Base-by-base conservation (phyloP, 1,140 invertebrate species). In the Amyelois transitella region DNA sequence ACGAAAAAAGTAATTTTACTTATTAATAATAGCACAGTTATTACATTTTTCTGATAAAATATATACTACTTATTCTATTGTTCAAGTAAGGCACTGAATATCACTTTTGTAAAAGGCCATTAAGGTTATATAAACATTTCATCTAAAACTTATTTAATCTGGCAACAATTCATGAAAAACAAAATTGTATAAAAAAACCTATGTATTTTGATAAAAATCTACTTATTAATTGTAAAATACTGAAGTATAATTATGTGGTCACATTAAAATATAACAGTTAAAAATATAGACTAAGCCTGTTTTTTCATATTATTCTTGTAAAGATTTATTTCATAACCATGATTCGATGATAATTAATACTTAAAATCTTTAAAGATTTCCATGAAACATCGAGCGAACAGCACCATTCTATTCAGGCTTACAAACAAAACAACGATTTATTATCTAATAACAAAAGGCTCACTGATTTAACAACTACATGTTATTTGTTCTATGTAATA, bases 91-190 rank as follows among this genome's bases (percentile, higher is more conserved):
- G 32, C 25, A 32, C 25, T 32, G 25, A 38, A 38, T 38, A 38
- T 38, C 32, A 38, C 32, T 4, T 14, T 38, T 38, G 1, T 14
- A 38, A 14, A 6, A 38, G 17, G 17, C 10, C 7, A 6, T 10
- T 32, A 32, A 6, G n/a, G n/a, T 20, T 48, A 25, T 22, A 20
- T 12, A 59, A 57, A 69, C 64, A 69, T 66, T 69, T 72, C 65
- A 63, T 69, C 61, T 55, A 64, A 69, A 70, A 74, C n/a, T n/a
- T n/a, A n/a, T n/a, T n/a, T n/a, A n/a, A 69, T 66, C 65, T 74
- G 4, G 25, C 25, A 32, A 32, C 10, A 10, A 6, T 32, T 32
- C 12, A 12, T 32, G 12, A 32, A 6, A n/a, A n/a, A n/a, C n/a
- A n/a, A n/a, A n/a, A n/a, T n/a, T n/a, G n/a, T n/a, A n/a, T n/a